These are phyloP conservation scores for Campylomormyrus numenius DNA, from an alignment of 2,113 vertebrate species.

Conservation along the genomic window DNA sequence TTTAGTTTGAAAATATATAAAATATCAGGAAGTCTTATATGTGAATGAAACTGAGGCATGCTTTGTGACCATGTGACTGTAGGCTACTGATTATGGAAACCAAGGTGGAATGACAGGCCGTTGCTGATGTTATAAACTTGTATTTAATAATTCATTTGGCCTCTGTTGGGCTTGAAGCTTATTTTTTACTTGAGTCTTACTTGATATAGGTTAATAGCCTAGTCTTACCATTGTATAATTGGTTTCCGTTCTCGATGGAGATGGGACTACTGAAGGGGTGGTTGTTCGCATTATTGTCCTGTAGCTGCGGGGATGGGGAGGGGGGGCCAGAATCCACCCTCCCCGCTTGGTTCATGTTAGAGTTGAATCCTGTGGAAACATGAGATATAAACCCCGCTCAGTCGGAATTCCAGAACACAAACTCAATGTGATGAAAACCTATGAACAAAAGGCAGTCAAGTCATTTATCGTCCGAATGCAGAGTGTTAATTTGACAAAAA, in stretches of 20 bases:
- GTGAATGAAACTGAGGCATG: neutral
- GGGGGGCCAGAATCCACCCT: conserved; percentile 67
- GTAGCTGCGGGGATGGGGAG: conserved; percentile 66
- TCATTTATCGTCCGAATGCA: neutral
- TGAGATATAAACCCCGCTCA: conserved; percentile 9
- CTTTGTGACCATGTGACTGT: neutral
- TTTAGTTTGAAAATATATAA: conserved; percentile 1
- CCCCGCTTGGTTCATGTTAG: conserved; percentile 78
- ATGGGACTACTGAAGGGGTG: conserved; percentile 61
- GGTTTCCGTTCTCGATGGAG: conserved; percentile 86
- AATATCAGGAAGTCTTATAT: neutral
- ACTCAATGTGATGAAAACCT: neutral
- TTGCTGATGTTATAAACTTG: neutral
- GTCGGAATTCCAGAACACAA: neutral
- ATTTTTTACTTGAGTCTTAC: neutral
- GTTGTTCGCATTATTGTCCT: conserved; percentile 91
- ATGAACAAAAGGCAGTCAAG: neutral
- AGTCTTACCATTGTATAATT: conserved; percentile 76
- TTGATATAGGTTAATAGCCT: neutral
- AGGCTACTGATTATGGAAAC: neutral
- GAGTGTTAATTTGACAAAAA: neutral
- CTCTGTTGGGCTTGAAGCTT: neutral
- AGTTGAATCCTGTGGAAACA: conserved; percentile 71
- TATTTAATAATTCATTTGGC: neutral
- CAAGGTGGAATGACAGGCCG: neutral